Conservation (phyloP, 2,113 vertebrate species). For the Dryoscopus gambensis region DNA sequence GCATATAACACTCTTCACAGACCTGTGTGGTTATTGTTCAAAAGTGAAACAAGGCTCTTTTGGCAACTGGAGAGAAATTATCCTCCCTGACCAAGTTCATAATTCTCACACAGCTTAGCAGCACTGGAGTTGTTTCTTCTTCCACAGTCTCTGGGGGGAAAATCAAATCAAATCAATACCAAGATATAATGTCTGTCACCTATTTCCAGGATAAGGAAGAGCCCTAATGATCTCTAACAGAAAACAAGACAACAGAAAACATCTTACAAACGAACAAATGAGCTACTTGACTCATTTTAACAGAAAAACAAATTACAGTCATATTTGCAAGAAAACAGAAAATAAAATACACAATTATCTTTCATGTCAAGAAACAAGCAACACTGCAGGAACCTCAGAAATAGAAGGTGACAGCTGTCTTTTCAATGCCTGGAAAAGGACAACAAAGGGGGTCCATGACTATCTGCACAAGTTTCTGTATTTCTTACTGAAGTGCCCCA, state of each 20-base stretch:
- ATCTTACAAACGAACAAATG: neutral
- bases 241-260: neutral
- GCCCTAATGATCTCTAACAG: neutral
- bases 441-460: neutral
- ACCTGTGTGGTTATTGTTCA: slow-evolving; percentile 64
- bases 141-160: neutral
- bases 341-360: neutral
- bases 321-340: neutral
- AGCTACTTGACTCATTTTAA: neutral
- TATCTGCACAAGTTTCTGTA: neutral
- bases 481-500: neutral
- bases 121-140: neutral
- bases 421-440: neutral
- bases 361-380: neutral
- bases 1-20: slow-evolving; percentile 50
- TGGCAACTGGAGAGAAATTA: slow-evolving; percentile 65
- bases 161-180: neutral
- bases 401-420: neutral
- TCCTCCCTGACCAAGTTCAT: slow-evolving; percentile 53
- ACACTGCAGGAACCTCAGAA: neutral
- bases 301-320: neutral
- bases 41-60: slow-evolving; percentile 68
- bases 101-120: slow-evolving; percentile 69
- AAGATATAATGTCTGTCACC: slow-evolving; percentile 17
- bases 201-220: slow-evolving; percentile 25